Evolutionary conservation across 2,113 vertebrate species (phyloP).

Genomic region (Perca fluviatilis): DNA sequence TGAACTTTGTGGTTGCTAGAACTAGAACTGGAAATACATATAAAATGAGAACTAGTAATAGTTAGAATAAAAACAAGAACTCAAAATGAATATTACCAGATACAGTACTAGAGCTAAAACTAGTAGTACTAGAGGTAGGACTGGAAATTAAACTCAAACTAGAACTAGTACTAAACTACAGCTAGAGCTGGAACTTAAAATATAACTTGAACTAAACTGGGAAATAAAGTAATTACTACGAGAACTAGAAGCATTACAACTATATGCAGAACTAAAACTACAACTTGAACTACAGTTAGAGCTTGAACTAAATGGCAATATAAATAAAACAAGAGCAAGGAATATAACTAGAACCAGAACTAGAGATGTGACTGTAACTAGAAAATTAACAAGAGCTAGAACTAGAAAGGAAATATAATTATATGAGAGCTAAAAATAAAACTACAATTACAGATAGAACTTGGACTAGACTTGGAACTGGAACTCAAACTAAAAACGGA

Average conservation of each 20-base stretch:
- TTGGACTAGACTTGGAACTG: neutral
- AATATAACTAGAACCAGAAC: neutral
- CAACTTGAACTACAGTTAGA: neutral
- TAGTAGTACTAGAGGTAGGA: neutral
- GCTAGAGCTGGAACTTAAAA: neutral
- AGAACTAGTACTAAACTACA: neutral
- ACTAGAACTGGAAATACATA: neutral
- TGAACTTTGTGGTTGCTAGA: conserved; percentile 12
- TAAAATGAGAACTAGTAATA: neutral
- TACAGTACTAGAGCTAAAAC: neutral
- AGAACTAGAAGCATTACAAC: neutral
- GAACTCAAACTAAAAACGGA: neutral
- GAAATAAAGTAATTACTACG: neutral
- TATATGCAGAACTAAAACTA: neutral
- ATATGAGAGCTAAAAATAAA: neutral
- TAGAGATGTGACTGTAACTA: neutral
- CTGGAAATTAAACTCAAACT: neutral
- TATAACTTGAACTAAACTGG: neutral
- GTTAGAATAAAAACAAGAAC: neutral
- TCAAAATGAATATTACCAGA: neutral
- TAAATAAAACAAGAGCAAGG: neutral
- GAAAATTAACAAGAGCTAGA: neutral
- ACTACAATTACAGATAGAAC: no score
- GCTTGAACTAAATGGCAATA: neutral
- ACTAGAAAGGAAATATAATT: neutral